Evolutionary conservation across 1,140 invertebrate species (phyloP).

Genomic region (Micrasema minimum): DNA sequence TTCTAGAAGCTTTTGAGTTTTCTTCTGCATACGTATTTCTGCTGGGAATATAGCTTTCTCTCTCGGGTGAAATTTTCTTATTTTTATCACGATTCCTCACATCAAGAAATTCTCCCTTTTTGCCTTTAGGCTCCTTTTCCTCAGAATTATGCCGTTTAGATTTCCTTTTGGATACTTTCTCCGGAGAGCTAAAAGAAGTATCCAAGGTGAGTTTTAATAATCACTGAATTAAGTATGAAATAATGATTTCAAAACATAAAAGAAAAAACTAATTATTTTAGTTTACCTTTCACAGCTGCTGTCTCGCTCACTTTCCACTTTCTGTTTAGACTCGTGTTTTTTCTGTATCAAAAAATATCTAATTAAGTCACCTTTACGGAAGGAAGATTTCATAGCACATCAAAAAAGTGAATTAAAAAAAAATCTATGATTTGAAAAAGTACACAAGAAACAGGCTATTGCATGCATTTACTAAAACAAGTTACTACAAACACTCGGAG

Average conservation of each 20-base stretch:
- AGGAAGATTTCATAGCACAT: conserved; percentile 6
- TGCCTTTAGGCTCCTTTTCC: conserved; percentile 31
- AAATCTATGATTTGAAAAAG: conserved; percentile 19
- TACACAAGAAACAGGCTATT: conserved; percentile 43
- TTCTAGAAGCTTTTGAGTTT: conserved; percentile 38
- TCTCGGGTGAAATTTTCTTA: conserved; percentile 37
- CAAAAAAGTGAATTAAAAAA: background rate
- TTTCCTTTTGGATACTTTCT: conserved; percentile 48
- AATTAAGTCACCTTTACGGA: background rate
- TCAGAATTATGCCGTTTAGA: conserved; percentile 46
- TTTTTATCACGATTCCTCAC: conserved; percentile 45
- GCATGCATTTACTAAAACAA: conserved; percentile 42
- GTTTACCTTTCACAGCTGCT: conserved; percentile 64
- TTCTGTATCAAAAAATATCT: conserved; percentile 62
- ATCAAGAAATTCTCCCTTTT: conserved; percentile 25
- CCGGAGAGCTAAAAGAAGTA: conserved; percentile 45
- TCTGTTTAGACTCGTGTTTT: conserved; percentile 65
- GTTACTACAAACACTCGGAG: conserved; percentile 18
- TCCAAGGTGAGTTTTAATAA: no score
- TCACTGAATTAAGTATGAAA: background rate
- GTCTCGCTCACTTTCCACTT: conserved; percentile 60
- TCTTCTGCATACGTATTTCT: conserved; percentile 11
- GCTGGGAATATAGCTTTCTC: conserved; percentile 3
- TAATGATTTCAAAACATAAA: no score
- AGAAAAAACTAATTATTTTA: no score